These are phyloP conservation scores for Cheilosia pagana DNA, from an alignment of 2,888 invertebrate genomes.

Conservation along the genomic window DNA sequence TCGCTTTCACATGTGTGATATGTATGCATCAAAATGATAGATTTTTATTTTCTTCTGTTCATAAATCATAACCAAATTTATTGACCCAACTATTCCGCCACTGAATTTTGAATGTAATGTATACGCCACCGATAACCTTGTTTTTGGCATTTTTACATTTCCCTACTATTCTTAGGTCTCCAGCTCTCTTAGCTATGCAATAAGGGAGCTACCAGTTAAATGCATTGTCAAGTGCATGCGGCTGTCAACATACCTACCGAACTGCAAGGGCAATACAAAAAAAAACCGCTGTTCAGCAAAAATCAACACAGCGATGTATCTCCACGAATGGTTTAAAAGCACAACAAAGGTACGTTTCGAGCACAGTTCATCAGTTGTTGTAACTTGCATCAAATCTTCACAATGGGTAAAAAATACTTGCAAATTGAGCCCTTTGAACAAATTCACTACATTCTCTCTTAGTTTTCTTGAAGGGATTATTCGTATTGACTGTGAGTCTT, in stretches of 20 bases:
- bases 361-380: conserved; percentile 44
- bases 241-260: conserved; percentile 1
- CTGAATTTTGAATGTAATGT: neutral
- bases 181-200: neutral
- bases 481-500: conserved; percentile 27
- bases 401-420: conserved; percentile 47
- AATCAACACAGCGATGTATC: conserved; percentile 6
- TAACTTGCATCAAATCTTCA: conserved; percentile 35
- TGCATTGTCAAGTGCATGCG: conserved; percentile 44
- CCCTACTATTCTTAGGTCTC: neutral
- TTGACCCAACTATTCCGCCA: neutral
- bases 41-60: neutral
- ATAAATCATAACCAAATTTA: neutral
- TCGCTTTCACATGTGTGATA: too few relatives aligned
- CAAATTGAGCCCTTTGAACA: neutral
- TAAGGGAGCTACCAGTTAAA: neutral
- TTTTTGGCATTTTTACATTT: conserved; percentile 3
- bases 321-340: conserved; percentile 53
- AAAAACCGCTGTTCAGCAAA: conserved; percentile 21
- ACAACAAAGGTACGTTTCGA: neutral
- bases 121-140: neutral
- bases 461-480: conserved; percentile 60
- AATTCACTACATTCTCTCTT: neutral
- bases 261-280: conserved; percentile 46
- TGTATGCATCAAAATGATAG: too few relatives aligned